Evolutionary conservation across 2,797 vertebrate genomes (phyloP).

Genomic region (Garrulus glandarius): DNA sequence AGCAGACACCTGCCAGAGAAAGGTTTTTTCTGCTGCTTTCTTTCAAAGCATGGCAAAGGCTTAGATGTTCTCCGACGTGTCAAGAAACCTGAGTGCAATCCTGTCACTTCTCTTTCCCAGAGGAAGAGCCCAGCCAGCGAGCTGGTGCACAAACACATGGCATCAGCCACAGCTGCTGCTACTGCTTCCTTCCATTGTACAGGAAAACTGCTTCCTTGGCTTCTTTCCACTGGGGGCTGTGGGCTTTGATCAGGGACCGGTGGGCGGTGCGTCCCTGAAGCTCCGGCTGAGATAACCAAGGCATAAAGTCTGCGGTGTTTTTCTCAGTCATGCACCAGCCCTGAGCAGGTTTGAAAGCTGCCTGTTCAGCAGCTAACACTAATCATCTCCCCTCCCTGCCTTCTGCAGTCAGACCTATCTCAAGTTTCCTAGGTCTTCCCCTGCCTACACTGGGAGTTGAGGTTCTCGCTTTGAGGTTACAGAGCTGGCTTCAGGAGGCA

Average conservation of each 20-base stretch:
- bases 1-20: background rate
- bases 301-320: rapidly evolving
- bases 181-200: background rate
- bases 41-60: background rate
- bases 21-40: background rate
- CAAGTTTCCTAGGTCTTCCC: background rate
- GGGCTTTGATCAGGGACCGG: background rate
- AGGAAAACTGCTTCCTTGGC: background rate
- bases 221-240: background rate
- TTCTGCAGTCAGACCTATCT: background rate
- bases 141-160: background rate
- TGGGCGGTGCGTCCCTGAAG: background rate
- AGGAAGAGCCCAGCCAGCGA: rapidly evolving
- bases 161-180: background rate
- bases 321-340: rapidly evolving
- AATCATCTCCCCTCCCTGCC: background rate
- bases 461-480: background rate
- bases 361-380: background rate
- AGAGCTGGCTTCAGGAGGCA: background rate
- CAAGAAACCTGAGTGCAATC: rapidly evolving
- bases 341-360: background rate
- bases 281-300: background rate
- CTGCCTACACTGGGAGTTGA: rapidly evolving
- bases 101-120: background rate
- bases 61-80: rapidly evolving